A percentile compares a stretch with the other conserved stretches of the same genome.
These are phyloP conservation scores for Gerris buenoi DNA, from an alignment of 1,140 invertebrate genomes.

Conservation along the genomic window DNA sequence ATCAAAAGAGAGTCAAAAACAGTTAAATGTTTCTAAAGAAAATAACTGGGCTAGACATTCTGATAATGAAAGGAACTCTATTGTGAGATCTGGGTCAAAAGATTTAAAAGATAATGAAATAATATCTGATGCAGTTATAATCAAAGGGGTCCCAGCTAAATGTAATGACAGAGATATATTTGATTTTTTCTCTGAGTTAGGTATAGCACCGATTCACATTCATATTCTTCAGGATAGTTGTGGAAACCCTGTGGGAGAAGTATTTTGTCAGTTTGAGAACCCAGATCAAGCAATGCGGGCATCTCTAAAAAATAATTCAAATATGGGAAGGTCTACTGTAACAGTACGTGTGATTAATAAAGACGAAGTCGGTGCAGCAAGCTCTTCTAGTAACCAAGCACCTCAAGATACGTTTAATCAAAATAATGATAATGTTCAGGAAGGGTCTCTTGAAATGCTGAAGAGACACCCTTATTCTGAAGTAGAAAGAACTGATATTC, in stretches of 20 bases:
- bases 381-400: too few relatives aligned
- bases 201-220: slow-evolving; percentile 55
- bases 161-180: slow-evolving; percentile 59
- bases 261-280: slow-evolving; percentile 67
- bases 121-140: slow-evolving; percentile 47
- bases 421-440: too few relatives aligned
- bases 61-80: not conserved
- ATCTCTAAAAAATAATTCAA: slow-evolving; percentile 45
- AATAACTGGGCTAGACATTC: not conserved
- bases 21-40: not conserved
- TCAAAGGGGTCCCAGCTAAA: slow-evolving; percentile 57
- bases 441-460: too few relatives aligned
- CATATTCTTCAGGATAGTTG: slow-evolving; percentile 55
- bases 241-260: slow-evolving; percentile 58
- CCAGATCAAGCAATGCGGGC: slow-evolving; percentile 51
- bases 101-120: too few relatives aligned
- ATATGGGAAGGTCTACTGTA: slow-evolving; percentile 46
- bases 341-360: slow-evolving; percentile 31
- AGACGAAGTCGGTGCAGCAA: too few relatives aligned
- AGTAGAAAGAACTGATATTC: not conserved
- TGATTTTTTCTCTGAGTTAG: slow-evolving; percentile 62
- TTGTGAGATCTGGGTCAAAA: not conserved
- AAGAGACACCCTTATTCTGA: too few relatives aligned
- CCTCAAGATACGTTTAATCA: too few relatives aligned
- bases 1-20: not conserved